Base-by-base conservation (phyloP, 2,888 invertebrate genomes). In the Yponomeuta evonymella region DNA sequence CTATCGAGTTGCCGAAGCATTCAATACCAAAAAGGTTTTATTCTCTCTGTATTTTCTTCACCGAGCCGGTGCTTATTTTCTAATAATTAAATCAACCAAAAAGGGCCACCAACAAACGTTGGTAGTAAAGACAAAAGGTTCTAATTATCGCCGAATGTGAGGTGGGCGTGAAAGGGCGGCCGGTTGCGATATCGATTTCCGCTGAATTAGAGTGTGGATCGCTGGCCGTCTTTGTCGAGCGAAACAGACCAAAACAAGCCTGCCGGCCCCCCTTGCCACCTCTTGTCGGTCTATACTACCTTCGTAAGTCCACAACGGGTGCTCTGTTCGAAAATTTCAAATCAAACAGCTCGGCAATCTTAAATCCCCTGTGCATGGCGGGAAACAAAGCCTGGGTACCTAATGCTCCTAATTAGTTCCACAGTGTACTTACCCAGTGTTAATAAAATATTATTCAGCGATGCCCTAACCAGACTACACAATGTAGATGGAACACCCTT, bases 241-340 rank as follows among this genome's bases (percentile, higher is more conserved):
- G 88, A 92, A 92, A 93, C 89, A 92, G 92, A 91, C 92, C 92
- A 92, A 93, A 92, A 92, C 92, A 90, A 90, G 84, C 83, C 77
- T 75, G 78, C 80, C 80, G 78, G 82, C 83, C 82, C 77, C 75
- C 77, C 76, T 74, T 79, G 76, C 75, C 71, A 72, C 79, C 83
- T 77, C 78, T 76, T 79, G 74, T 79, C 75, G 77, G 76, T 79
- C 67, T 75, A 77, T 77, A 80, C 81, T 86, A 83, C 84, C 85
- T 83, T 81, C 83, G 82, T 80, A 78, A 78, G 79, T 78, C 80
- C 79, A 79, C 80, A 79, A 79, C 80, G 72, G 64, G 29, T 58
- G 65, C 58, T 29, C 63, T 12, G 67, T 63, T 68, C 67, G 63
- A 68, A 71, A 63, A 67, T 71, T 66, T 70, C 66, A 70, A 70